Evolutionary conservation across 2,888 invertebrate species (phyloP), one percentile per base, ranked within the genome.

Genomic region (Cyclophora albipunctata): DNA sequence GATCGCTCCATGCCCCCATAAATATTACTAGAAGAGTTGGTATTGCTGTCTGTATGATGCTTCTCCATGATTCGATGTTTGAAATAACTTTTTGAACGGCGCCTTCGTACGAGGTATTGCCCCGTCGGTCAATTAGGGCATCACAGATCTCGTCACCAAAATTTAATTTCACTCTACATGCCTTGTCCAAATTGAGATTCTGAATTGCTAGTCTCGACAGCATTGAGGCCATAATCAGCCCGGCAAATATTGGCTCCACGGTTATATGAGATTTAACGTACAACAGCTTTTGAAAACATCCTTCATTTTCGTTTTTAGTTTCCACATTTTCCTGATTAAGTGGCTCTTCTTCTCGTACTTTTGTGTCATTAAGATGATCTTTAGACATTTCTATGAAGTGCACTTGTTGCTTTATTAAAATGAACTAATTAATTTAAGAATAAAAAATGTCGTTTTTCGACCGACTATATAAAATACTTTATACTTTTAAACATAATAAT

Each of bases 171-270:
- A 85, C 77, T 34, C 85, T 64, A 48, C 86, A 86, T 0, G 84
- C 74, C 69, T 87, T 86, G 46, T 86, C 86, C 57, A 87, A 65
- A 63, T 87, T 87, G 2, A 87, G 60, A 59, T 87, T 87, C 53
- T 86, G 84, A 42, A 84, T 92, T 3, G 95, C 95, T 54, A 95
- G 71, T 57, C 92, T 91, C 2, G 95, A 92, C 35, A 91, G 65
- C 64, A 90, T 90, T 40, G 91, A 89, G 34, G 92, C 91, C 73
- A 92, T 89, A 3, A 93, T 91, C 61, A 93, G 90, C 45, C 92
- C 92, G 0, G 93, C 93, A 45, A 94, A 73, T 81, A 93, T 91
- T 0, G 93, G 93, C 65, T 93, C 93, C 1, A 94, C 93, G 2
- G 93, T 92, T 56, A 93, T 91, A 69, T 91, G 92, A 7, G 76